These are phyloP conservation scores for Drosophila carrolli DNA, from an alignment of 1,140 invertebrate species.

Conservation along the genomic window DNA sequence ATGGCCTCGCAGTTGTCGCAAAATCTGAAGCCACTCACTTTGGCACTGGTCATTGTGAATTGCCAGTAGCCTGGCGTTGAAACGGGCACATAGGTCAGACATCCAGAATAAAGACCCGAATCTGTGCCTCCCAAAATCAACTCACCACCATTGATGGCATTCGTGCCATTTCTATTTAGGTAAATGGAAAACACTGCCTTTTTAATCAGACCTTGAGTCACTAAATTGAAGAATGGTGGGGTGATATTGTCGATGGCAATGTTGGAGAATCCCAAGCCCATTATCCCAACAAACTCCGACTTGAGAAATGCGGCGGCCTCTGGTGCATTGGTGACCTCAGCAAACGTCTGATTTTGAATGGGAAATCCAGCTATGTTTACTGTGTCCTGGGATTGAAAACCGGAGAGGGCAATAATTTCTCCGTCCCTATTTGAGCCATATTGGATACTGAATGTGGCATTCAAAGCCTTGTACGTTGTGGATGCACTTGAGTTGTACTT, in stretches of 20 bases:
- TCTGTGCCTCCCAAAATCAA: constrained; percentile 97
- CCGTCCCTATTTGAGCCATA: constrained; percentile 95
- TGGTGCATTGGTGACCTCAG: constrained; percentile 94
- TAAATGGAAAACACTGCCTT: constrained; percentile 97
- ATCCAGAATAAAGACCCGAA: constrained; percentile 93
- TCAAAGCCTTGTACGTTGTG: constrained; percentile 93
- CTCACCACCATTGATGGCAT: constrained; percentile 91
- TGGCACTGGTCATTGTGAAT: constrained; percentile 93
- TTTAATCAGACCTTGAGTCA: constrained; percentile 91
- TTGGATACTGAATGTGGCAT: constrained; percentile 94
- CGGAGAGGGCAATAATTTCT: constrained; percentile 88
- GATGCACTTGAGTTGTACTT: constrained; percentile 97
- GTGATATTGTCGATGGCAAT: constrained; percentile 95
- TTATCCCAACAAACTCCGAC: constrained; percentile 98
- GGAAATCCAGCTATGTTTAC: constrained; percentile 88
- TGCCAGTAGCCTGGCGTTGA: constrained; percentile 97
- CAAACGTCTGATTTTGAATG: constrained; percentile 95
- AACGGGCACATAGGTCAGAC: constrained; percentile 95
- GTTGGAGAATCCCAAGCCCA: constrained; percentile 94
- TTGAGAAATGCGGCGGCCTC: constrained; percentile 96
- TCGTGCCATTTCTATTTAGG: constrained; percentile 88
- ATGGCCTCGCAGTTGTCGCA: constrained; percentile 93
- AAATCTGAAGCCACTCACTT: constrained; percentile 86
- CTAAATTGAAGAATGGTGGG: constrained; percentile 97
- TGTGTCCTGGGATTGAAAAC: constrained; percentile 95